Base-by-base conservation (phyloP, 2,888 invertebrate species). In the Agonopterix subpropinquella region DNA sequence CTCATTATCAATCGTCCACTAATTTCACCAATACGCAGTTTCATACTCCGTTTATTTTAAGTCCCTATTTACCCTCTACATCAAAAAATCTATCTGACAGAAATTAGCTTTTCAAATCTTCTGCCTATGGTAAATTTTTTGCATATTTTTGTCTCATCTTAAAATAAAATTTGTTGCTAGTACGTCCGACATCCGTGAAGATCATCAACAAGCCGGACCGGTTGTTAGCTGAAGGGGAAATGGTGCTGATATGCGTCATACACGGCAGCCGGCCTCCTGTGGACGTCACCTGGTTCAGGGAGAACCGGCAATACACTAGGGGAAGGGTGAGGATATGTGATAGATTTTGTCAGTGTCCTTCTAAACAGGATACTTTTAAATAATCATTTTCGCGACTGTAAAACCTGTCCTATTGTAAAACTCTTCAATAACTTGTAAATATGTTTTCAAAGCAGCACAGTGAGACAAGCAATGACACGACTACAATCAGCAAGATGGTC, bases 251-350 rank as follows among this genome's bases (percentile, higher is more conserved):
- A n/a, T 97, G 97, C 80, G 92, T 94, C 59, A 92, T 94, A 7
- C 90, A 92, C 46, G 97, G 97, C 36, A 97, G 97, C 44, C 90
- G 96, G 65, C 96, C 97, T 3, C 92, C 93, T 50, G 96, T 97
- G 0, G 91, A 92, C 61, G 91, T 97, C 69, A 91, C 92, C 49
- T 97, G 96, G 96, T 92, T 92, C 66, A 91, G 95, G 64, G 95
- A 94, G 64, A 94, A 93, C 77, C 84, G 92, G 55, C 90, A 90
- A 64, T 94, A 96, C 74, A 91, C 91, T 7, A 89, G 92, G 51
- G 95, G 94, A 70, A 92, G 92, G 91, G 95, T 95, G 78, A 86
- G 42, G 13, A 5, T n/a, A n/a, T 28, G 28, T 28, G 28, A 28
- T 28, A 28, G 28, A 4, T 28, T 28, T 28, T 28, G 1, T 5